Evolutionary conservation across 2,888 invertebrate genomes (phyloP), one percentile per base, ranked within the genome.

Genomic region (Diaprepes abbreviatus): DNA sequence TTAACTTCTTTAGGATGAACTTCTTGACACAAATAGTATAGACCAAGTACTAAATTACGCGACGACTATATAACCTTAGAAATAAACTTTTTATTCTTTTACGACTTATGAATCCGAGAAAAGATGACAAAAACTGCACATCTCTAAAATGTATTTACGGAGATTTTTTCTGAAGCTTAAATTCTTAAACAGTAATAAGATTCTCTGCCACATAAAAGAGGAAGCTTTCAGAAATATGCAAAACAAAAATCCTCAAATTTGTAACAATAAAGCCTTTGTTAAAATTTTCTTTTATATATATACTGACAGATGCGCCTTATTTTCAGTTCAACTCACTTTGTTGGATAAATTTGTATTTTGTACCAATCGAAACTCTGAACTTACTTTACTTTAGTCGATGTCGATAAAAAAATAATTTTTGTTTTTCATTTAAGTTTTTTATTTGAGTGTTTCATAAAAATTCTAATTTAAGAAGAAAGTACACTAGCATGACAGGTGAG

Each of bases 221-320:
- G 38, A 36, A 28, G 33, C 33, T 66, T 66, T 31, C 7, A 57
- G 36, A 50, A 66, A 66, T 43, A 58, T 36, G 50, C 48, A 35
- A 62, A 50, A 35, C 62, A 62, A 62, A 58, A 62, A 33, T 50
- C 16, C 36, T 12, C 33, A 43, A 43, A 62, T 50, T 62, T 62
- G 48, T 62, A 62, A 62, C 48, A 62, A 62, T 62, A 21, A 62
- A 35, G 31, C 62, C 28, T 58, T 58, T 58, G 58, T 58, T 58
- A 36, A 24, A 40, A 40, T 40, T 40, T 58, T 58, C 40, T 40
- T 58, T 58, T 58, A 58, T 58, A 16, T n/a, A n/a, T 24, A 45
- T 3, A 45, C 40, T 12, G 40, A 28, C 40, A 58, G 58, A 58
- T 36, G 55, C 10, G 35, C 55, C 36, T 55, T 55, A 55, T 55